phyloP scores from a whole-genome alignment of 2,797 vertebrate species.

The Peromyscus attwateri region DNA sequence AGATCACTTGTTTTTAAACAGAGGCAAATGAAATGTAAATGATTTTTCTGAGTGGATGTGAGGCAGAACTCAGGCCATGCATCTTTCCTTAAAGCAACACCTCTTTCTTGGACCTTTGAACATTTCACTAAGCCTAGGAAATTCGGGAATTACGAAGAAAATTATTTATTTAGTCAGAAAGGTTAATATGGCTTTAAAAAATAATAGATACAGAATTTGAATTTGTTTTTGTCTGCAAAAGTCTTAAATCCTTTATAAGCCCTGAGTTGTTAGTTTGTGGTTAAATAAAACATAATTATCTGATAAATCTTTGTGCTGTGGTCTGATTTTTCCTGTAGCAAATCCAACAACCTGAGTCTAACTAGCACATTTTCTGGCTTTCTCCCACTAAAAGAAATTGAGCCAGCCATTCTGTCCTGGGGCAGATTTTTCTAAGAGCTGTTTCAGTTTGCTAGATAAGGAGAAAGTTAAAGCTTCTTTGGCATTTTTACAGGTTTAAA shows the following conservation, averaged over 20 bases:
- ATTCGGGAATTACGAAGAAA: constrained; percentile 37
- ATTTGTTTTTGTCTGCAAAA: constrained; percentile 45
- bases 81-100: background rate
- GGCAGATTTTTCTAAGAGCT: constrained; percentile 62
- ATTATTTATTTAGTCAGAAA: constrained; percentile 67
- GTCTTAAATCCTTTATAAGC: constrained; percentile 75
- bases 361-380: constrained; percentile 80
- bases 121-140: constrained; percentile 14
- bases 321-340: constrained; percentile 80
- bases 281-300: constrained; percentile 82
- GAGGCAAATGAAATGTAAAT: constrained; percentile 39
- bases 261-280: constrained; percentile 76
- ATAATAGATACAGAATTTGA: constrained; percentile 46
- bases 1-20: constrained; percentile 53
- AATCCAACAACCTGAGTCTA: constrained; percentile 79
- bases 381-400: constrained; percentile 62
- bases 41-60: constrained; percentile 51
- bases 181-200: constrained; percentile 60
- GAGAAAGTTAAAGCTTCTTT: constrained; percentile 58
- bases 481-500: constrained; percentile 67
- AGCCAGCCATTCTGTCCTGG: constrained; percentile 58
- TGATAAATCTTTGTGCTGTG: constrained; percentile 77
- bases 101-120: background rate
- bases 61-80: background rate
- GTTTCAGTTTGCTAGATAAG: constrained; percentile 74